Evolutionary conservation across 2,888 invertebrate genomes (phyloP).

Genomic region (Platycnemis pennipes): DNA sequence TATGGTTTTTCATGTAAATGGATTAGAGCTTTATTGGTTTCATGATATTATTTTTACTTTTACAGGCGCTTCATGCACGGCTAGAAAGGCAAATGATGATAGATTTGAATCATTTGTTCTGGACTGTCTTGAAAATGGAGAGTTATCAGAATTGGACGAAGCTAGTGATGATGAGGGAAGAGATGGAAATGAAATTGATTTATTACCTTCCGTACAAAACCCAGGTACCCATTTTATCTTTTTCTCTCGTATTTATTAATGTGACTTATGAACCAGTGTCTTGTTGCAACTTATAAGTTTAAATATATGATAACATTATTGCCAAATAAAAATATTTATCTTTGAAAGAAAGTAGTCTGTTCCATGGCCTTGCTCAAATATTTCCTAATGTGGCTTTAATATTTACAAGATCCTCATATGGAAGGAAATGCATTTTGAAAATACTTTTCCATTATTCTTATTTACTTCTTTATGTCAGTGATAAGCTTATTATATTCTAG

Average conservation of each 20-base stretch:
- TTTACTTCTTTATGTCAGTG: not conserved
- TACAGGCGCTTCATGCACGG: not conserved
- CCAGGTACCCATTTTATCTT: conserved; percentile 13
- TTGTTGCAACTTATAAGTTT: not conserved
- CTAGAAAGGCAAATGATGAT: conserved; percentile 12
- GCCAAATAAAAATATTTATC: not conserved
- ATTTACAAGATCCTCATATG: not conserved
- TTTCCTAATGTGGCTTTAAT: not conserved
- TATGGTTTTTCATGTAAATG: not conserved
- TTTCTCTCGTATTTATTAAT: not conserved
- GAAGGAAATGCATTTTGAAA: not conserved
- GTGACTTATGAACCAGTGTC: not conserved
- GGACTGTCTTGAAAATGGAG: conserved; percentile 28
- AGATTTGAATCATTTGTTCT: conserved; percentile 15
- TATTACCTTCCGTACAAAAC: not conserved
- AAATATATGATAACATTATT: not conserved
- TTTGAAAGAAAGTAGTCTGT: not conserved
- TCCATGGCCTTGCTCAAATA: not conserved
- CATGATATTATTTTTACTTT: conserved; percentile 2
- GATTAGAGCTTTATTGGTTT: not conserved
- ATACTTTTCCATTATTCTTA: not conserved
- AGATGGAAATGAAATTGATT: conserved; percentile 19
- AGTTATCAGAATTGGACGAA: not conserved
- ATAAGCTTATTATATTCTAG: not conserved
- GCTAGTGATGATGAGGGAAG: conserved; percentile 15